Evolutionary conservation across 2,888 invertebrate species (phyloP), one percentile per base, ranked within the genome.

Genomic region (Mactromeris polynyma): DNA sequence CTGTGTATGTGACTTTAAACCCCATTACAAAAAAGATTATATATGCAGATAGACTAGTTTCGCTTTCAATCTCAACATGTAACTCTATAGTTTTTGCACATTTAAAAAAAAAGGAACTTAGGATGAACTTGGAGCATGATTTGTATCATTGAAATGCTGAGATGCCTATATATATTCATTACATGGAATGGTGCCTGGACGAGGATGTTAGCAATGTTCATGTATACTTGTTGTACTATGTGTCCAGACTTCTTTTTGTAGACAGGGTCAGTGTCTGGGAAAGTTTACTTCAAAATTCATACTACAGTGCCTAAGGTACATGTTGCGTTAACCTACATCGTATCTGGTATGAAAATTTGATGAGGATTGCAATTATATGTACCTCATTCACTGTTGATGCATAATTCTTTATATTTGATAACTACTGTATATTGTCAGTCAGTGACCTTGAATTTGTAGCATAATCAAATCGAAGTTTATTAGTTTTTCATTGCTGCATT

Each of bases 161-260:
- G 46, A 51, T 86, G 82, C 64, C 78, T 80, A 19, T 86, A 21
- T 87, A 78, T 78, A 78, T 38, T 33, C 36, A 38, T 77, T 84
- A 84, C 77, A 54, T 84, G 78, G 84, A 84, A 84, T 84, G 84
- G 84, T 84, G 42, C 54, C 81, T 26, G 33, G 83, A 73, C 19
- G 19, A 73, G 73, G 73, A 33, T 33, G n/a, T 73, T 73, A 73
- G 73, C 79, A 33, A 33, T 84, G 54, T 38, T 84, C 36, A 78
- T 84, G 38, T 54, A 42, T 79, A 84, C 84, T 38, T 84, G 78
- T 78, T 73, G 83, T 83, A 26, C 40, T 31, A 83, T 26, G 46
- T 83, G n/a, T 40, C 69, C 36, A 42, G 14, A 26, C n/a, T 33
- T n/a, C 54, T 26, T 6, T 11, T 2, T 3, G 0, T 51, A 82